A percentile compares a stretch with the other conserved stretches of the same genome.
phyloP scores from a whole-genome alignment of 1,140 invertebrate species.

The Magallana angulata region DNA sequence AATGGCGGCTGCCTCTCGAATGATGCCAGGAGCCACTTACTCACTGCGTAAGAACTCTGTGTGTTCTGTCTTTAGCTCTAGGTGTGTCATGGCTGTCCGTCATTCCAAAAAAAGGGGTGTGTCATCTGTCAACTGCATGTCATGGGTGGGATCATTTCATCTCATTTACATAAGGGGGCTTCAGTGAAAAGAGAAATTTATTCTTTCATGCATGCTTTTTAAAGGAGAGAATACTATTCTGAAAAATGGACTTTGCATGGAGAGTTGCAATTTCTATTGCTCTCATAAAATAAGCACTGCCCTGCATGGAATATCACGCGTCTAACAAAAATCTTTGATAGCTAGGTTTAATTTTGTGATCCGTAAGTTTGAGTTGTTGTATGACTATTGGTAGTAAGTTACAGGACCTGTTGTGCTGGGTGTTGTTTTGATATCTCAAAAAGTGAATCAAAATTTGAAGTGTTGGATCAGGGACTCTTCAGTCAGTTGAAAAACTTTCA shows the following conservation, averaged over 20 bases:
- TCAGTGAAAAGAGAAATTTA: background rate
- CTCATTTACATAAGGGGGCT: background rate
- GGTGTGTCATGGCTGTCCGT: constrained; percentile 26
- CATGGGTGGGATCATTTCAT: constrained; percentile 29
- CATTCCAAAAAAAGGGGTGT: constrained; percentile 28
- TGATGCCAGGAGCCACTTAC: constrained; percentile 68
- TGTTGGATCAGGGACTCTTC: too few relatives aligned
- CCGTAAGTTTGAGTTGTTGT: too few relatives aligned
- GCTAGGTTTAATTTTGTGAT: too few relatives aligned
- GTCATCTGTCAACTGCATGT: constrained; percentile 28
- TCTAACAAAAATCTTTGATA: too few relatives aligned
- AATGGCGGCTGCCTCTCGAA: constrained; percentile 61
- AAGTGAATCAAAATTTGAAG: too few relatives aligned
- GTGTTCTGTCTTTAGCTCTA: constrained; percentile 36
- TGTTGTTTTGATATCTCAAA: too few relatives aligned
- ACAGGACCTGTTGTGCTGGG: too few relatives aligned
- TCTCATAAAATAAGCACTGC: background rate
- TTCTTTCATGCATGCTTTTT: background rate
- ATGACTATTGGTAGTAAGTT: too few relatives aligned
- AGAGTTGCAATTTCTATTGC: background rate
- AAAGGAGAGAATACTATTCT: background rate
- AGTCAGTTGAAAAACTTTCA: too few relatives aligned
- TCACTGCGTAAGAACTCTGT: constrained; percentile 71
- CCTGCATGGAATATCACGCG: background rate
- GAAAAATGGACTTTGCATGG: background rate